Percentiles rank a stretch among this genome's conserved stretches.
Evolutionary conservation across 2,888 invertebrate genomes (phyloP).

Genomic region (Imbricaverruca yamaguchii): DNA sequence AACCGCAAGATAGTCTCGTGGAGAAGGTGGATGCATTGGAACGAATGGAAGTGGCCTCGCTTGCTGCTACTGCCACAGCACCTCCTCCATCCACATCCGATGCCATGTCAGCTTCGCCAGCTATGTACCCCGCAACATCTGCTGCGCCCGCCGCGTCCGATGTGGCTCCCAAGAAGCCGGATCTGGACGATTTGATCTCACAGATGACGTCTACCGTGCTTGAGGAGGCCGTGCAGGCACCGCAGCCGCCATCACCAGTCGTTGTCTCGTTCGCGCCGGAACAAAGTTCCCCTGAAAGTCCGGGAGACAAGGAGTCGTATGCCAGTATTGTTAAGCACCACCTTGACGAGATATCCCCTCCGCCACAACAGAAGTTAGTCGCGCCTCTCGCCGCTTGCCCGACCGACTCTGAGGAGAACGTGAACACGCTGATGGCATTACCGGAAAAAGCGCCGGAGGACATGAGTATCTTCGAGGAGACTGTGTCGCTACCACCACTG

Average conservation of each 20-base stretch:
- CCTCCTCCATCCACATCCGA: too few relatives aligned
- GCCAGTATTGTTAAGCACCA: slow-evolving; percentile 3
- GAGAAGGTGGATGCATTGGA: neutral
- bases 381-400: neutral
- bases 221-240: neutral
- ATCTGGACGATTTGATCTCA: neutral
- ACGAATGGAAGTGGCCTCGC: neutral
- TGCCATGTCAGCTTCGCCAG: neutral
- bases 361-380: neutral
- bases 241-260: neutral
- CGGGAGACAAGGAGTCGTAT: slow-evolving; percentile 2
- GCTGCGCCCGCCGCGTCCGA: neutral
- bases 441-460: neutral
- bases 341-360: neutral
- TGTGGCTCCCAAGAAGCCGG: neutral
- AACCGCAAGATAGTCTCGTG: neutral
- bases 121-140: neutral
- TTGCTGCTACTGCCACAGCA: too few relatives aligned
- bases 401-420: neutral
- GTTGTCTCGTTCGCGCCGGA: neutral
- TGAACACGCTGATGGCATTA: neutral
- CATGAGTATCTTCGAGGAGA: neutral
- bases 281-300: neutral
- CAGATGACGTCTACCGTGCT: slow-evolving; percentile 1
- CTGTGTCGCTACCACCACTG: neutral